These are phyloP conservation scores for Chelonus insularis DNA, from an alignment of 1,140 invertebrate genomes.

Conservation along the genomic window DNA sequence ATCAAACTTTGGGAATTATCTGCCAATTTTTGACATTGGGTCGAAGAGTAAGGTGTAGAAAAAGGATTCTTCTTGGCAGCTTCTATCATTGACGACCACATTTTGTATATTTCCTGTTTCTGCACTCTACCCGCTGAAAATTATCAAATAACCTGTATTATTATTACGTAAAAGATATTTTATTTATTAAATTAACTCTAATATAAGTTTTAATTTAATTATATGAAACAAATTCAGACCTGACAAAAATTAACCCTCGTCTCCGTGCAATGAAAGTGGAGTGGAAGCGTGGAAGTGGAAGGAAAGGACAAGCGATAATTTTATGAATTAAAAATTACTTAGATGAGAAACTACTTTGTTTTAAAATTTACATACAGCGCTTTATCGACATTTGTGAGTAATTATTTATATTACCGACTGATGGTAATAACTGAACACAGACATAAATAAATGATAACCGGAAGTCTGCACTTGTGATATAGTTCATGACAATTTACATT, in stretches of 20 bases:
- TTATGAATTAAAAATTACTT: not conserved
- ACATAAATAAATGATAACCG: too few species aligned
- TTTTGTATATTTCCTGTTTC: slow-evolving; percentile 45
- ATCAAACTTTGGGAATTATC: slow-evolving; percentile 56
- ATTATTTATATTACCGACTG: too few species aligned
- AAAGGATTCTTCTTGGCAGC: slow-evolving; percentile 76
- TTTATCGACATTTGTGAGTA: too few species aligned
- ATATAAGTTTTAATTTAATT: not conserved
- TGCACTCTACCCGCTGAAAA: slow-evolving; percentile 30
- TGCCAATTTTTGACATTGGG: slow-evolving; percentile 62
- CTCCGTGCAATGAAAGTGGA: slow-evolving; percentile 37
- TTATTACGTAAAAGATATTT: slow-evolving; percentile 14
- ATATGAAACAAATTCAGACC: slow-evolving; percentile 20
- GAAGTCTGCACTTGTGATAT: too few species aligned
- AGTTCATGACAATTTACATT: not conserved
- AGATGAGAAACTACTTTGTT: too few species aligned
- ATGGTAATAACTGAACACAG: too few species aligned
- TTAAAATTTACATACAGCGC: too few species aligned
- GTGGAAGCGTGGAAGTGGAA: slow-evolving; percentile 38
- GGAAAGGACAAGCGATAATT: slow-evolving; percentile 9
- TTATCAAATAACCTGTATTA: slow-evolving; percentile 5
- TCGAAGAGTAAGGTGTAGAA: slow-evolving; percentile 67
- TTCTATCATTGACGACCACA: slow-evolving; percentile 76
- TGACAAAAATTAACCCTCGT: slow-evolving; percentile 31
- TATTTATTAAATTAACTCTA: not conserved